Evolutionary conservation across 2,797 vertebrate species (phyloP), one percentile per base, ranked within the genome.

Genomic region (Falco biarmicus): DNA sequence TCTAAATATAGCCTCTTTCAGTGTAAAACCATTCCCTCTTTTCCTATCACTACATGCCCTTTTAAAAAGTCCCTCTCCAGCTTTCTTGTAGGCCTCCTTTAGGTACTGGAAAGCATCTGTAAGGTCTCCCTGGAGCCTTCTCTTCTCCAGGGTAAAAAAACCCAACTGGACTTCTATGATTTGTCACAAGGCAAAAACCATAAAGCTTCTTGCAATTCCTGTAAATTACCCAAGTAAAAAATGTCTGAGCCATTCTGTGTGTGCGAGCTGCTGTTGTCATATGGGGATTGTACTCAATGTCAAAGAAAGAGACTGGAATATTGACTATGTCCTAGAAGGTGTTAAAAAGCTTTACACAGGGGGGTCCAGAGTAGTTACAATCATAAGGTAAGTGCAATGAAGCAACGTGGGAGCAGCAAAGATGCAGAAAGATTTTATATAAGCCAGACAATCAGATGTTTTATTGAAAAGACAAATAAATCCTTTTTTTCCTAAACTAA

Each of bases 191-290:
- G 60, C 26, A 45, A 87, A 91, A 83, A 0, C 17, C n/a, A 50
- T 80, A 74, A 85, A 80, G 26, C 10, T 77, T 85, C 64, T 84
- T 85, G 82, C 28, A 74, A 74, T n/a, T 31, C 37, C 50, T 87
- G 34, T 50, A 82, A 48, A 90, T 82, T 70, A 87, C 57, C 39
- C 87, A 73, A 92, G 47, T 43, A 76, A 94, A 87, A 89, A 78
- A 61, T 34, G 9, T 34, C 34, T 9, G 32, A 37, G 79, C 39
- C 10, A 9, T 82, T 80, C 47, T n/a, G 6, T 25, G 28, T 31
- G 9, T 2, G 5, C 80, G 21, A 26, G 39, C 50, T 86, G 57
- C 25, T 60, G 29, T 26, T 54, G 32, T 69, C 66, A 79, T 26
- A 28, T 11, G 45, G 18, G 18, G 4, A 8, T 29, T 84, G n/a